A percentile compares a stretch with the other conserved stretches of the same genome.
Conservation (phyloP, 2,113 vertebrate species). For the Suricata suricatta region DNA sequence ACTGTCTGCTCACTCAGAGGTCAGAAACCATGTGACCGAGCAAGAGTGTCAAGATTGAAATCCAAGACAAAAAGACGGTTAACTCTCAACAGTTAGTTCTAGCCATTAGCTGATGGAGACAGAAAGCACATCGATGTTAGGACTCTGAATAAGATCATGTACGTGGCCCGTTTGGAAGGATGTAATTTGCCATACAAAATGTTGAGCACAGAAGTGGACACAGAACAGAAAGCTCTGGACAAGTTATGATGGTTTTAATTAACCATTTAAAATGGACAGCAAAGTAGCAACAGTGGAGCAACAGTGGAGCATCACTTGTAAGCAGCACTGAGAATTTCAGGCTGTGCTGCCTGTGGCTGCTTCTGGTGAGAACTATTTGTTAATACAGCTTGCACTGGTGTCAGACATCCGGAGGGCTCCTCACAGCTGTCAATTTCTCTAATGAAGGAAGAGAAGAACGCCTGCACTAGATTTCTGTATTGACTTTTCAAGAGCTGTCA, state of each 20-base stretch:
- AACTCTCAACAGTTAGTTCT: neutral
- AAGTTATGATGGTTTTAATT: neutral
- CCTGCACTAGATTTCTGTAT: slow-evolving; percentile 29
- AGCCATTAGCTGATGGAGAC: neutral
- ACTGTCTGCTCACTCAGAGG: neutral
- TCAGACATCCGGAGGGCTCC: neutral
- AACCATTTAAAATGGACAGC: neutral
- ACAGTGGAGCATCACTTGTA: neutral
- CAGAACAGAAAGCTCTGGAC: neutral
- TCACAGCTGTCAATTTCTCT: slow-evolving; percentile 21
- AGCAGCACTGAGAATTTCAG: neutral
- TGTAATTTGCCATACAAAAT: neutral
- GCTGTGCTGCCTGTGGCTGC: neutral
- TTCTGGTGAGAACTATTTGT: slow-evolving; percentile 51
- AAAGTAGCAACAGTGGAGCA: neutral
- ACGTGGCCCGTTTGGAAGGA: neutral
- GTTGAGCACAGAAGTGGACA: neutral
- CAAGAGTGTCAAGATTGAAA: neutral
- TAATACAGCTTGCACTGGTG: neutral
- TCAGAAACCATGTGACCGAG: neutral
- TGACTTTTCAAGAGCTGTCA: slow-evolving; percentile 27
- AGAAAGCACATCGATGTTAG: neutral
- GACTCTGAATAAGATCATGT: neutral
- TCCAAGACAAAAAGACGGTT: neutral
- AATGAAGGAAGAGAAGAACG: slow-evolving; percentile 45